Evolutionary conservation across 2,888 invertebrate genomes (phyloP), one percentile per base, ranked within the genome.

Genomic region (Protodeltote pygarga): DNA sequence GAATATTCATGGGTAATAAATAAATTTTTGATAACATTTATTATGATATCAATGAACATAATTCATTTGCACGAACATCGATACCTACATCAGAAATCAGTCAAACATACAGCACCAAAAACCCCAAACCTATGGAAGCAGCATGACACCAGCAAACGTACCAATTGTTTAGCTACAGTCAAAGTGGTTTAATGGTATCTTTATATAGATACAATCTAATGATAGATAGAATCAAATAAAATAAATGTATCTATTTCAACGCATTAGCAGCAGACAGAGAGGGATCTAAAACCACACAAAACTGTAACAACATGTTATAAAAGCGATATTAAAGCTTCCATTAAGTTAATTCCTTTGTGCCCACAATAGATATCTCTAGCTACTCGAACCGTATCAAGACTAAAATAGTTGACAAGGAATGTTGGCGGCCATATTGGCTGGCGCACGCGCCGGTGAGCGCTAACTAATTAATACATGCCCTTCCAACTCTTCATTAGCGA

Each of bases 401-500:
- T 71, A 68, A 71, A 68, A 68, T 68, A 68, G 68, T 68, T 71
- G 57, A 54, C 45, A 55, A 61, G 68, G 71, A 64, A 68, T 68
- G 71, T 46, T 50, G 54, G 51, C 65, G 45, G 63, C 64, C 59
- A 68, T 70, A 57, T 65, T 67, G 65, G 70, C 55, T 52, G 71
- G 82, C 78, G 85, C 86, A 84, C 86, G 85, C 85, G 87, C 81
- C 80, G 77, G 58, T 81, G 85, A 70, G 71, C 80, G 79, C 76
- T 71, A 57, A 50, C 78, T 84, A 85, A 87, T 86, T 84, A 85
- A 81, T 80, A 79, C 82, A 70, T 75, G 83, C 84, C 87, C 87
- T 87, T 85, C 79, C 75, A 82, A 76, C 78, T 86, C 81, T 84
- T 87, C 80, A 87, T 87, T 87, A 86, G 77, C 64, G 72, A 63